Conservation (phyloP, 2,113 vertebrate genomes). For the Theristicus caerulescens region DNA sequence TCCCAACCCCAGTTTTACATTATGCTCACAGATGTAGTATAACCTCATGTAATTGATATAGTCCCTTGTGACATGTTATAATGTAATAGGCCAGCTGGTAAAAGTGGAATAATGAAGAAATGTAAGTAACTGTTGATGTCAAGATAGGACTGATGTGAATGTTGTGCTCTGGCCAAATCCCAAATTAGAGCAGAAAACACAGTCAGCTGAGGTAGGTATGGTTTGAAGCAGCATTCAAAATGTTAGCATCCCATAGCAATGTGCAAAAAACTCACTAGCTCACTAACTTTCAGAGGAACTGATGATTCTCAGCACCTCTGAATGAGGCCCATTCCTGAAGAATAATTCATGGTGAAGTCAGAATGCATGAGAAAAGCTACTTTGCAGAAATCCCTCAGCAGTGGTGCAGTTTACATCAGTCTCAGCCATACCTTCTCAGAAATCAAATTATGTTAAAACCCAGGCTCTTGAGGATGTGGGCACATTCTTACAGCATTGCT, state of each 20-base stretch:
- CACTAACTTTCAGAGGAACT: background rate
- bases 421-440: background rate
- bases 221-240: background rate
- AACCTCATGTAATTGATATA: constrained; percentile 26
- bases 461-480: background rate
- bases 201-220: background rate
- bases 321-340: background rate
- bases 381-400: background rate
- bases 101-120: constrained; percentile 39
- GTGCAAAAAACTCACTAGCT: background rate
- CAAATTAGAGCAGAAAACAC: background rate
- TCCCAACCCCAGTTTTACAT: background rate
- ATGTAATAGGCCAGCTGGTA: constrained; percentile 30
- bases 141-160: background rate
- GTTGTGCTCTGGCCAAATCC: background rate
- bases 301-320: background rate
- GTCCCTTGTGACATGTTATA: background rate
- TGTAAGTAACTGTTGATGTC: background rate
- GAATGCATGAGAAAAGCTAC: background rate
- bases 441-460: background rate
- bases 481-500: background rate
- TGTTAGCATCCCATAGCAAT: background rate
- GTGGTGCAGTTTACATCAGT: background rate
- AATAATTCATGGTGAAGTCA: background rate
- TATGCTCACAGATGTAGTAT: background rate